Evolutionary conservation across 2,888 invertebrate species (phyloP), one percentile per base, ranked within the genome.

Genomic region (Bembecia ichneumoniformis): DNA sequence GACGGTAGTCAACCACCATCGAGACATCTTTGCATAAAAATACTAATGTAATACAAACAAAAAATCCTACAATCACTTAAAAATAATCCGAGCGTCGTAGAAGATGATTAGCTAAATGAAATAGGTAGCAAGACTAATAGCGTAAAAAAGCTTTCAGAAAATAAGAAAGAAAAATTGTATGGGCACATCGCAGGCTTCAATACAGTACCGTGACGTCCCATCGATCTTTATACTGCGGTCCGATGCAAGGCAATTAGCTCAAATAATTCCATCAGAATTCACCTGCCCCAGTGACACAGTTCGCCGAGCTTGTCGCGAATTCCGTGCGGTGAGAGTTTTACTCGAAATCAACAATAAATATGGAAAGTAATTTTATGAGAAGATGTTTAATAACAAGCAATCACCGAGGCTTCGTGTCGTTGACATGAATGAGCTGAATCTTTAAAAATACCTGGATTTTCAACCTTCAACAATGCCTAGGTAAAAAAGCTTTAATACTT

Each of bases 261-360:
- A n/a, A 13, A 40, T 40, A 40, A 40, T 40, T 40, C 13, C 13
- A 40, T n/a, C 64, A 66, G 63, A 67, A 66, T 64, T 58, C 64
- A 54, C 60, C 57, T 57, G 79, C 60, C 73, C 77, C 67, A 61
- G 57, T 78, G 66, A 77, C 82, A 77, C 63, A 74, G 70, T 64
- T 72, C 62, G 49, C 49, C 56, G 56, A 57, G 52, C 59, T 58
- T 60, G 63, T 64, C 56, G 61, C 64, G 60, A 58, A 65, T 64
- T 63, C 70, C 72, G 55, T 59, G 9, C 58, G 68, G 79, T 68
- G 78, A 81, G 81, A 80, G 78, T 74, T 66, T 62, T 60, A 63
- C 63, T 60, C 63, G 60, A 61, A 69, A 72, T 64, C 64, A 66
- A 66, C 74, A 68, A 75, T 76, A 74, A 77, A 77, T 73, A 75